A percentile compares a stretch with the other conserved stretches of the same genome.
Evolutionary conservation across 2,797 vertebrate genomes (phyloP).

Genomic region (Bradypodion pumilum): DNA sequence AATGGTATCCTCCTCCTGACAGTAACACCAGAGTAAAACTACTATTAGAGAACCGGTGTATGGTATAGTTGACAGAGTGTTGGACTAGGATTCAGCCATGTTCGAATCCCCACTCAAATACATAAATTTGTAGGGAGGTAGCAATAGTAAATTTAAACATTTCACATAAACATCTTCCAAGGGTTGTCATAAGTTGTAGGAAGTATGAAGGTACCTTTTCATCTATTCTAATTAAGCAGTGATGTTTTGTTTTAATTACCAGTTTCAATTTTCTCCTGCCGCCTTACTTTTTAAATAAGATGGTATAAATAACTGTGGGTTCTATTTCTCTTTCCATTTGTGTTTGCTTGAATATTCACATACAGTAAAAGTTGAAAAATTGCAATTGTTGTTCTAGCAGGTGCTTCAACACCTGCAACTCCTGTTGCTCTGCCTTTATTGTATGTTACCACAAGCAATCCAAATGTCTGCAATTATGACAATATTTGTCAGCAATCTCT

Average conservation of each 20-base stretch:
- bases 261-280: slow-evolving; percentile 41
- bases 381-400: slow-evolving; percentile 32
- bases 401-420: slow-evolving; percentile 22
- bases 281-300: slow-evolving; percentile 18
- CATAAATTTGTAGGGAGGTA: too few relatives aligned
- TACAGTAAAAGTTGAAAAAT: slow-evolving; percentile 13
- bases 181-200: too few relatives aligned
- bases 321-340: slow-evolving; percentile 43
- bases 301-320: slow-evolving; percentile 27
- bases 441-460: slow-evolving; percentile 33
- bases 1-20: background rate
- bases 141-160: too few relatives aligned
- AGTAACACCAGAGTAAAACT: background rate
- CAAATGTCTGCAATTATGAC: slow-evolving; percentile 47
- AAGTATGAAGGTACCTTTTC: background rate
- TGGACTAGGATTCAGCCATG: too few relatives aligned
- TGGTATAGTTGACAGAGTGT: too few relatives aligned
- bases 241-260: slow-evolving; percentile 35
- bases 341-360: slow-evolving; percentile 24
- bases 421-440: slow-evolving; percentile 31
- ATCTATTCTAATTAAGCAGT: slow-evolving; percentile 40
- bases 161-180: too few relatives aligned
- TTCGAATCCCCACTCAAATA: too few relatives aligned
- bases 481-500: slow-evolving; percentile 49
- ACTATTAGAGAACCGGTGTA: too few relatives aligned